A percentile compares a stretch with the other conserved stretches of the same genome.
phyloP scores from a whole-genome alignment of 1,140 invertebrate species.

The Pissodes strobi region DNA sequence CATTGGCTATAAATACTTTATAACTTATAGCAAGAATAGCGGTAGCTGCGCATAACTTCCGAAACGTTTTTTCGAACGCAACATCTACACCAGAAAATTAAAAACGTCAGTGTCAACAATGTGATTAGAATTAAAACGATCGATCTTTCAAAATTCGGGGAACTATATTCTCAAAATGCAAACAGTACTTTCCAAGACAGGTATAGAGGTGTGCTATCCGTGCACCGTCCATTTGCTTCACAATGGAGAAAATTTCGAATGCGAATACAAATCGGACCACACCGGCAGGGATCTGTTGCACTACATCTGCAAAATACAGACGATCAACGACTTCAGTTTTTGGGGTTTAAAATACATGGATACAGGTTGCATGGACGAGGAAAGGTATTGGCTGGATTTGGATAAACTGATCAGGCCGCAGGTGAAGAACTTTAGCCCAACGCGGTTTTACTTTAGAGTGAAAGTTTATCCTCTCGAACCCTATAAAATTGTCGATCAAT shows the following conservation, averaged over 20 bases:
- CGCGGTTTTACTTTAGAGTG: constrained; percentile 29
- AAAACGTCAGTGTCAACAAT: not conserved
- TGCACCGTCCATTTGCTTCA: constrained; percentile 31
- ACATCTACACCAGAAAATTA: no score
- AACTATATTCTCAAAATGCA: constrained; percentile 7
- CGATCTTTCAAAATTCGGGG: constrained; percentile 15
- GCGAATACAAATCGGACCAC: constrained; percentile 36
- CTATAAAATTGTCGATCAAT: constrained; percentile 24
- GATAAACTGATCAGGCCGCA: constrained; percentile 27
- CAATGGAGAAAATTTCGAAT: constrained; percentile 35
- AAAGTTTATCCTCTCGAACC: constrained; percentile 36
- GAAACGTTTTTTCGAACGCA: not conserved
- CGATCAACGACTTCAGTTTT: constrained; percentile 12
- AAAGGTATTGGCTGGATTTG: constrained; percentile 31
- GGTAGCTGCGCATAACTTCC: no score
- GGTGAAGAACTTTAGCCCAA: constrained; percentile 18
- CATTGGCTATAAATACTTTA: no score
- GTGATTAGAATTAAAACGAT: no score
- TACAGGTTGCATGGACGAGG: constrained; percentile 15
- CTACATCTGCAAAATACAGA: constrained; percentile 24
- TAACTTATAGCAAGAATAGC: no score
- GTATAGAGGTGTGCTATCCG: constrained; percentile 33
- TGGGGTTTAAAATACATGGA: constrained; percentile 35
- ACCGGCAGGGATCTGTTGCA: constrained; percentile 21
- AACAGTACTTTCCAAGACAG: constrained; percentile 30